Evolutionary conservation across 2,888 invertebrate genomes (phyloP).

Genomic region (Tetramorium bicarinatum): DNA sequence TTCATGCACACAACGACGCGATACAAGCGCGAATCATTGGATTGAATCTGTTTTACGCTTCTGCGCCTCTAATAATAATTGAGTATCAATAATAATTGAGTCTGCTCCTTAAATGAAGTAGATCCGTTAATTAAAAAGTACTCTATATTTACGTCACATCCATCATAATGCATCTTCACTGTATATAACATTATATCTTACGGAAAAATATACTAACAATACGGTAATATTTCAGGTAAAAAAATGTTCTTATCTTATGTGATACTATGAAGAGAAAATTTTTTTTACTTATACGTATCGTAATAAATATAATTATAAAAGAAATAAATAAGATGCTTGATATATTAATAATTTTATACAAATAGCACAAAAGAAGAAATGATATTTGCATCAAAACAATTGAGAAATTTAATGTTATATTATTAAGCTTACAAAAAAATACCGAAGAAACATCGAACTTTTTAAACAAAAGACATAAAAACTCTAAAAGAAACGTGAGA

Average conservation of each 20-base stretch:
- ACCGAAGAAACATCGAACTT: neutral
- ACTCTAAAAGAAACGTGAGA: neutral
- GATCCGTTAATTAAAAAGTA: constrained; percentile 80
- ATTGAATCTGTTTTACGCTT: constrained; percentile 76
- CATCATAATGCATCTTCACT: constrained; percentile 60
- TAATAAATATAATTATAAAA: constrained; percentile 5
- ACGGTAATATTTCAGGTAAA: constrained; percentile 17
- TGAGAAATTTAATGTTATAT: neutral
- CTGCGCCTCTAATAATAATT: constrained; percentile 25
- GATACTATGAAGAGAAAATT: neutral
- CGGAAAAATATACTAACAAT: constrained; percentile 9
- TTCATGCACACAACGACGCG: constrained; percentile 34
- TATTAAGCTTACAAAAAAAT: neutral
- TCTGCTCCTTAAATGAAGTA: constrained; percentile 75
- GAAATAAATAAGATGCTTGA: neutral
- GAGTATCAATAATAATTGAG: constrained; percentile 82
- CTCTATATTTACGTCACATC: constrained; percentile 70
- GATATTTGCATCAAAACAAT: neutral
- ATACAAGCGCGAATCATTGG: constrained; percentile 59
- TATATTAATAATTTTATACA: neutral
- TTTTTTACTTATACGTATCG: neutral
- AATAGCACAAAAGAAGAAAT: neutral
- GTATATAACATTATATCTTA: constrained; percentile 9
- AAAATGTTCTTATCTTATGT: neutral
- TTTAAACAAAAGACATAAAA: neutral